These are phyloP conservation scores for Sigmodon hispidus DNA, from an alignment of 2,113 vertebrate species.

Conservation along the genomic window DNA sequence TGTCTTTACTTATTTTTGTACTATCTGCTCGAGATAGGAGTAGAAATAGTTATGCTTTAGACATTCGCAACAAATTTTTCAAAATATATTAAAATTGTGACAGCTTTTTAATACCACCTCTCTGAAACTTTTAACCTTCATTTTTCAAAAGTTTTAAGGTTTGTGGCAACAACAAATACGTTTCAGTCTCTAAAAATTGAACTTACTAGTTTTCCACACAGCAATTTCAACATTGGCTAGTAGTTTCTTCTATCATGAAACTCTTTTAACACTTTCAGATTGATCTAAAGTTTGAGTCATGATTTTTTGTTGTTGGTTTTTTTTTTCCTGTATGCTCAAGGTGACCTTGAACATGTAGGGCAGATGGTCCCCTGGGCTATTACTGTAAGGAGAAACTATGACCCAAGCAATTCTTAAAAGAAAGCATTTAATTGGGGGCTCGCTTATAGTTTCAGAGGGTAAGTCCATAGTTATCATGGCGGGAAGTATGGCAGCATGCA, in stretches of 20 bases:
- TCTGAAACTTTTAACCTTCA: slow-evolving; percentile 39
- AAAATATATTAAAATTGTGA: slow-evolving; percentile 64
- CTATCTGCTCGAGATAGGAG: slow-evolving; percentile 23
- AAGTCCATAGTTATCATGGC: neutral
- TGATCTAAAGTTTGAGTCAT: neutral
- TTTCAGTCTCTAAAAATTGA: neutral
- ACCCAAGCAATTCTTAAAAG: neutral
- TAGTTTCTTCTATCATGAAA: neutral
- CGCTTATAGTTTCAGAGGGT: neutral
- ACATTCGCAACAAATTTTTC: slow-evolving; percentile 36
- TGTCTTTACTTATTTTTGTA: slow-evolving; percentile 38
- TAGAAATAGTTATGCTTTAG: slow-evolving; percentile 42
- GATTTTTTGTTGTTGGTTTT: neutral
- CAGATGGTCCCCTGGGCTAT: neutral
- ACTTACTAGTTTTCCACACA: neutral
- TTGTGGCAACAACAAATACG: slow-evolving; percentile 38
- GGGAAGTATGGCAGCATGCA: too few relatives aligned
- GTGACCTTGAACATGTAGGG: neutral
- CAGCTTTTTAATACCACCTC: neutral
- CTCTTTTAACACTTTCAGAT: neutral
- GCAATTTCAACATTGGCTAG: neutral
- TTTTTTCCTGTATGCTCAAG: neutral
- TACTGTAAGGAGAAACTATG: neutral
- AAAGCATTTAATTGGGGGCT: neutral
- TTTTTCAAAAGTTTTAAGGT: neutral